Evolutionary conservation across 2,888 invertebrate genomes (phyloP), one percentile per base, ranked within the genome.

Genomic region (Pyrgus malvae): DNA sequence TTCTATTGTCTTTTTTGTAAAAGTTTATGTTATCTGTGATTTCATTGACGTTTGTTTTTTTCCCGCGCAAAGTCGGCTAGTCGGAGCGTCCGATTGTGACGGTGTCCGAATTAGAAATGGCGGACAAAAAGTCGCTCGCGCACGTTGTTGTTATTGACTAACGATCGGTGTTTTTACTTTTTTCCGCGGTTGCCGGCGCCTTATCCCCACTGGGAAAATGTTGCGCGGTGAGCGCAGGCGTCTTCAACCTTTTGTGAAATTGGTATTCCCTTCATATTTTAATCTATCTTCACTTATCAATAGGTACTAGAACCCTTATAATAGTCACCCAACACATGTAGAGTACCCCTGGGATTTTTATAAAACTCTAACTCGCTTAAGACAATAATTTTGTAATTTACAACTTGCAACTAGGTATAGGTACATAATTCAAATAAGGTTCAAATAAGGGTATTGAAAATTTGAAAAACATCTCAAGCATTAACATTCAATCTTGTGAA

Each of bases 121-220:
- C 66, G 64, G 67, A 74, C 79, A 85, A 85, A 83, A 83, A 80
- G 76, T 64, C 72, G 75, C 76, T 71, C 70, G 71, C 74, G 74
- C 76, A 65, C 65, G 60, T 72, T 70, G 80, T 78, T 81, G 78
- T 83, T 83, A 80, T 82, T 81, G 83, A 82, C 80, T 82, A 76
- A 78, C 76, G 74, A 78, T 75, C 61, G 72, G 73, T 84, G 80
- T 82, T 88, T 88, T 87, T 84, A 81, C 83, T 86, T 87, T 88
- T 88, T 89, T 87, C 79, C 80, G 77, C 67, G 63, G 66, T 70
- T 72, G 71, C 76, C 76, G 78, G 80, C 81, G 85, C 80, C 73
- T 48, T 76, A 76, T 76, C 89, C 88, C 88, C 89, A 84, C 88
- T 79, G 83, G 79, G 82, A 76, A 83, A 83, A 79, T 74, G 71